A percentile compares a stretch with the other conserved stretches of the same genome.
Evolutionary conservation across 2,113 vertebrate species (phyloP).

Genomic region (Lophotis ruficrista): DNA sequence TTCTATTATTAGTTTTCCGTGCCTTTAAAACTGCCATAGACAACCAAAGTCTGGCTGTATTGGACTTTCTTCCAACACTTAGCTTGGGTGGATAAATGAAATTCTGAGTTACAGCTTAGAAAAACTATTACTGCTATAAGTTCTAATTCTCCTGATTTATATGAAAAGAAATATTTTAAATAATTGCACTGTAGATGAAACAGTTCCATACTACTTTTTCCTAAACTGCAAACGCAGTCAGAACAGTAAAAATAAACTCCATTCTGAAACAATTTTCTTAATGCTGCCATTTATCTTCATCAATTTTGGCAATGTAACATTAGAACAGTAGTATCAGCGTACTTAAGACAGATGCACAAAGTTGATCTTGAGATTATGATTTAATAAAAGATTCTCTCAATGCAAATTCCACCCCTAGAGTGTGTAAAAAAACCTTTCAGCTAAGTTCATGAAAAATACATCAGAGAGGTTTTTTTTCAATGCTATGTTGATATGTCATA

Average conservation of each 20-base stretch:
- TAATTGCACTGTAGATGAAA: not conserved
- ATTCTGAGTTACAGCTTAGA: constrained; percentile 10
- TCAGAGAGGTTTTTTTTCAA: not conserved
- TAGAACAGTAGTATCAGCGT: not conserved
- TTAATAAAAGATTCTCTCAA: not conserved
- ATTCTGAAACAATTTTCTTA: not conserved
- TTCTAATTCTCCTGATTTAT: not conserved
- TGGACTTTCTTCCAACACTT: not conserved
- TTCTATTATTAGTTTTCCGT: constrained; percentile 68
- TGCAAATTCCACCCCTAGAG: not conserved
- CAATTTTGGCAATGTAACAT: not conserved
- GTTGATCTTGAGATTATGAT: not conserved
- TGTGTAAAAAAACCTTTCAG: not conserved
- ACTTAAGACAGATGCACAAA: not conserved
- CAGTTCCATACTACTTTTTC: not conserved
- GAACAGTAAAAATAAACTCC: not conserved
- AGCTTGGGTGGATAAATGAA: not conserved
- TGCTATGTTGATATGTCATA: not conserved
- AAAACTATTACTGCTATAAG: not conserved
- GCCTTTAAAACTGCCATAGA: constrained; percentile 49
- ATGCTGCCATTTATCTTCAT: not conserved
- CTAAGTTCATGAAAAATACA: not conserved
- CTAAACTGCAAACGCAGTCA: not conserved
- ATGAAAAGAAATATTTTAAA: not conserved
- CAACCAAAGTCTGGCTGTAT: constrained; percentile 34